Base-by-base conservation (phyloP, 2,888 invertebrate species). In the Furcula furcula region DNA sequence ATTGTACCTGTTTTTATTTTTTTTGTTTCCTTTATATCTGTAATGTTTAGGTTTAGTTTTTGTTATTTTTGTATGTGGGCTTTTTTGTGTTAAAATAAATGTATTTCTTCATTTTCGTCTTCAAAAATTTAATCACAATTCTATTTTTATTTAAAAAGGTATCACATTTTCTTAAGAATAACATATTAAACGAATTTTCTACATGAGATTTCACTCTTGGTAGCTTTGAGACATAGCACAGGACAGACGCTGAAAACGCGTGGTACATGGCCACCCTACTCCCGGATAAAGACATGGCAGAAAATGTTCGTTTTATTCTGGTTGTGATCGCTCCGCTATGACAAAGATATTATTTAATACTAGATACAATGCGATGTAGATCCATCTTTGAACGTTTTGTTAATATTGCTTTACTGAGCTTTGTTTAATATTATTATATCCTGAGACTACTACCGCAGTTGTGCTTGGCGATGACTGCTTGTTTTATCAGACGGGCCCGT, bases 231-330 rank as follows among this genome's bases (percentile, higher is more conserved):
- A 56, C 41, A 4, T 19, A 19, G 54, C 7, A 36, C 42, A 46
- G 39, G 49, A 55, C 45, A 29, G 38, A 48, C 42, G 36, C 31
- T 50, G 45, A 48, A 56, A 54, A 41, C 13, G 31, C 7, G n/a
- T 31, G 31, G 56, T n/a, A 15, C 27, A 54, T 71, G 59, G 54
- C 28, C 35, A 36, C 48, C 40, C 52, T 55, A 67, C 41, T 28
- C 34, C 49, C 52, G 63, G 56, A 71, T 73, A 72, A 66, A 70
- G 68, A 65, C 65, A 58, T 73, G 68, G 60, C 58, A 50, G 51
- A 66, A 55, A 62, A 59, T 42, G 29, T 54, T 59, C 55, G 65
- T 69, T 66, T 72, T 67, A 61, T 67, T 65, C 62, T 60, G 53
- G 74, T 67, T 65, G 65, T 59, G 67, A 61, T 61, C 52, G 46